phyloP scores from a whole-genome alignment of 2,888 invertebrate species.

The Rugalucina vietnamica region DNA sequence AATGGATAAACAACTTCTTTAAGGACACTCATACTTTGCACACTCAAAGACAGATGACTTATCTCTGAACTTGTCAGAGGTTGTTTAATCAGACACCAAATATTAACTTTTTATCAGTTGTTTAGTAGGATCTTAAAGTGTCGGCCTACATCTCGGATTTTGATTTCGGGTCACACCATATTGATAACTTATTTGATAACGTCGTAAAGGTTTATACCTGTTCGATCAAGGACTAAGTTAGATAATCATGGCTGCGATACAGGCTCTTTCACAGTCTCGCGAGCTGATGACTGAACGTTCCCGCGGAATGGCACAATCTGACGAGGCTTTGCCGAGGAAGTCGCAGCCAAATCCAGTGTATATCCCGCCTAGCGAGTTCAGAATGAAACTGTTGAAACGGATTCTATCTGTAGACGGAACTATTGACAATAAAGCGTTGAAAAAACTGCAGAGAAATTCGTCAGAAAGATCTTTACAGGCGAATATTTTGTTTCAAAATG shows the following conservation, averaged over 20 bases:
- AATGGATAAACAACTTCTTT: neutral
- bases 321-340: constrained; percentile 19
- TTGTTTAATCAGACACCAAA: neutral
- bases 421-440: constrained; percentile 61
- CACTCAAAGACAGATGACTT: neutral
- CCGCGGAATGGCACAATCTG: neutral
- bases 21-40: neutral
- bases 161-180: neutral
- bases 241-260: constrained; percentile 23
- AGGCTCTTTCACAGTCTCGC: constrained; percentile 44
- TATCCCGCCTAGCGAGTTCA: constrained; percentile 67
- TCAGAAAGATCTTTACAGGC: constrained; percentile 66
- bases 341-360: constrained; percentile 52
- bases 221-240: too few species aligned
- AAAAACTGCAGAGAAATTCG: constrained; percentile 63
- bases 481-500: constrained; percentile 68
- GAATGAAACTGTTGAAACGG: constrained; percentile 65
- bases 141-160: neutral
- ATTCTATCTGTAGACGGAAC: constrained; percentile 66
- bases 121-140: neutral
- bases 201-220: too few species aligned
- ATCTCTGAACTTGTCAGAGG: neutral
- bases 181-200: constrained; percentile 12
- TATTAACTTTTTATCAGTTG: neutral
- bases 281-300: constrained; percentile 38